Conservation (phyloP, 2,113 vertebrate genomes). For the Alectura lathami region DNA sequence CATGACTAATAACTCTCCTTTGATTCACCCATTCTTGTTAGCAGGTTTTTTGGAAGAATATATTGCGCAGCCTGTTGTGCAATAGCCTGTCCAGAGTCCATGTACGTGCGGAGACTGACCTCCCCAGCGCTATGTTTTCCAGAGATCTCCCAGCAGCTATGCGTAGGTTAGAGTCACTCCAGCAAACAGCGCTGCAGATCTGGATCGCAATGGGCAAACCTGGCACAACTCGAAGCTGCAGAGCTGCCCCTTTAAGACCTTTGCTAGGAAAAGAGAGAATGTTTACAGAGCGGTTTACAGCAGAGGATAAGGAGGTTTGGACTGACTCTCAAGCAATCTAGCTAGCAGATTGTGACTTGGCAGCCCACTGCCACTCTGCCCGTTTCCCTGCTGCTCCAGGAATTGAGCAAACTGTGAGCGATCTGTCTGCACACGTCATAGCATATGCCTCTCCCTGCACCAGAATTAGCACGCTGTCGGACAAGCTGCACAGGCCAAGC, state of each 20-base stretch:
- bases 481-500: neutral
- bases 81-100: neutral
- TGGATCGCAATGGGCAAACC: neutral
- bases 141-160: neutral
- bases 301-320: neutral
- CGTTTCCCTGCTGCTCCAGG: neutral
- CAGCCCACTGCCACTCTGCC: neutral
- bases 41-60: neutral
- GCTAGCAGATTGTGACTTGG: conserved; percentile 7
- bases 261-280: neutral
- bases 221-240: neutral
- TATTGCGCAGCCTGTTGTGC: neutral
- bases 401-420: neutral
- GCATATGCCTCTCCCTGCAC: neutral
- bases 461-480: neutral
- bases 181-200: neutral
- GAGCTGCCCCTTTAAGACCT: neutral
- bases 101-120: neutral
- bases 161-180: neutral
- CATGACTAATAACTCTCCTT: neutral
- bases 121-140: neutral
- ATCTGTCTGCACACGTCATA: neutral
- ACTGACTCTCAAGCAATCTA: neutral
- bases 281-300: neutral
- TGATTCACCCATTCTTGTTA: neutral